Base-by-base conservation (phyloP, 2,797 vertebrate genomes). In the Galaxias olidus region DNA sequence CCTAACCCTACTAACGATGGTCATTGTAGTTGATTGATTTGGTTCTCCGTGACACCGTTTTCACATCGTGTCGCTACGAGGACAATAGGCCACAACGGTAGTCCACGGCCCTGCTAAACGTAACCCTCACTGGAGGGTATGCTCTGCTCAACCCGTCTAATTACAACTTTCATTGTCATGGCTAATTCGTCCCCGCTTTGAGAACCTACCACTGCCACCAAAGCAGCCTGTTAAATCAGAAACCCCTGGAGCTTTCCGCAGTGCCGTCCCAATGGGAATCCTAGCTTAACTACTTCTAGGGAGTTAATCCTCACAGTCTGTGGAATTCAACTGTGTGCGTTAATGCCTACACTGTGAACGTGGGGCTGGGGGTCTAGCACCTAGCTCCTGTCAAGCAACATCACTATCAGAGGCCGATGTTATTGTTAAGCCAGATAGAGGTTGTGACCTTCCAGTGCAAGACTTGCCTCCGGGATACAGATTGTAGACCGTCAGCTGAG, bases 81-180 rank as follows among this genome's bases (percentile, higher is more conserved):
- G 7, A 54, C 10, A 6, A 42, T 50, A 73, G 4, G 55, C 13
- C 40, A 42, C 30, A 42, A 12, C 42, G 40, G 9, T 47, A 10
- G 11, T 10, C n/a, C 70, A 61, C 55, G 59, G 61, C 63, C 40
- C 42, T 9, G n/a, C 55, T 41, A 15, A 45, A 49, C 66, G 13
- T 30, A 13, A 50, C 53, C 13, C n/a, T 79, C 79, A 71, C 75
- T 19, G 18, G 64, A 68, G 79, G 80, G 19, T 4, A 59, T 50
- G 65, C 53, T 74, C 69, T 66, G 77, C 60, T 68, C 73, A 73
- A 62, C 83, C 61, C 65, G 18, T 47, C 74, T 87, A 82, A 89
- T 85, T 79, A 88, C 68, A 65, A 17, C 68, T 72, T 73, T 80
- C 82, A 83, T 80, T 82, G 78, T 82, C 79, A 66, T 72, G 61